phyloP scores from a whole-genome alignment of 2,888 invertebrate genomes.

The Nephrotoma guestfalica region DNA sequence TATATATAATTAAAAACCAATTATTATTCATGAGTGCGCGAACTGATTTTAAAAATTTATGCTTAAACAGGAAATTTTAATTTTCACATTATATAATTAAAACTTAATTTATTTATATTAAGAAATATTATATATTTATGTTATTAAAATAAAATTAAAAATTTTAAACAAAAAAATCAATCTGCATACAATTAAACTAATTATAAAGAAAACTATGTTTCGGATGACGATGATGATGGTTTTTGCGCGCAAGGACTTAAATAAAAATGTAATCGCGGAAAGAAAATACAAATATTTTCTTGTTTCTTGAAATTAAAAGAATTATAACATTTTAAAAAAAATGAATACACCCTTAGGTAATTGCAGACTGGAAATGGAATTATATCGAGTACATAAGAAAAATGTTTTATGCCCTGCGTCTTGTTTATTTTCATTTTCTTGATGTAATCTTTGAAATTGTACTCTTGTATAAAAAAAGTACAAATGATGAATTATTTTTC shows the following conservation, averaged over 20 bases:
- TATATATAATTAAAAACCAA: background rate
- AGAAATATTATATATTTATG: background rate
- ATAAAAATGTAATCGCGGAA: background rate
- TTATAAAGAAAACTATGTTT: background rate
- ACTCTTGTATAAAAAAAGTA: background rate
- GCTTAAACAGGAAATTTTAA: background rate
- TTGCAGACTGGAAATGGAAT: background rate
- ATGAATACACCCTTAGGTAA: background rate
- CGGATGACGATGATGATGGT: background rate
- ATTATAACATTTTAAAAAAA: background rate
- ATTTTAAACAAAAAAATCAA: background rate
- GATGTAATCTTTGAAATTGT: background rate
- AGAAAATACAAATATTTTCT: background rate
- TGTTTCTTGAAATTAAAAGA: background rate
- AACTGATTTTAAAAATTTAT: background rate
- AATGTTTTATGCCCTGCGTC: background rate
- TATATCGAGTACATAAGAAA: background rate
- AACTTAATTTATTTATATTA: background rate
- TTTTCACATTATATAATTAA: background rate
- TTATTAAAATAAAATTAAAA: background rate
- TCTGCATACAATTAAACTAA: background rate
- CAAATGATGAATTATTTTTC: background rate
- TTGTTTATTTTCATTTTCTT: background rate
- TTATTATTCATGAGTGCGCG: background rate
- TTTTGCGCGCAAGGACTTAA: background rate